A percentile compares a stretch with the other conserved stretches of the same genome.
phyloP scores from a whole-genome alignment of 1,140 invertebrate species.

The Latrodectus geometricus region DNA sequence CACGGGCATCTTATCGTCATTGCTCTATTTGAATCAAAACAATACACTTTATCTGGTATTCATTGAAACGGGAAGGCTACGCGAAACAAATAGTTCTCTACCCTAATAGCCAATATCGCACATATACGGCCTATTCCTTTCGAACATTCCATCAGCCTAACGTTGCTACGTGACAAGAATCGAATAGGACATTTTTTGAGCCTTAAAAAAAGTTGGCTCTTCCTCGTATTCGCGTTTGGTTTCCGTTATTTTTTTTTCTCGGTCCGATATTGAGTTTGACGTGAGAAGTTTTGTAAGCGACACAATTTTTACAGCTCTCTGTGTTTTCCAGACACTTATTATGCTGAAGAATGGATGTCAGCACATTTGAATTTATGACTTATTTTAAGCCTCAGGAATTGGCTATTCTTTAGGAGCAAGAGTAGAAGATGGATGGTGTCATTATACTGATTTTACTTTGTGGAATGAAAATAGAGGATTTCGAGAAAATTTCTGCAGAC shows the following conservation, averaged over 20 bases:
- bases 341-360: slow-evolving; percentile 1
- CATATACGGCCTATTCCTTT: neutral
- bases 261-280: slow-evolving; percentile 7
- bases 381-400: neutral
- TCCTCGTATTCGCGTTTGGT: slow-evolving; percentile 3
- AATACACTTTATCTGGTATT: neutral
- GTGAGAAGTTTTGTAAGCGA: neutral
- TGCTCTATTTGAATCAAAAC: neutral
- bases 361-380: slow-evolving; percentile 16
- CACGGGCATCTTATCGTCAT: no score
- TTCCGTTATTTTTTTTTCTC: slow-evolving; percentile 4
- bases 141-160: slow-evolving; percentile 21
- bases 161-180: slow-evolving; percentile 22
- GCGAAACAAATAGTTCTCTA: neutral
- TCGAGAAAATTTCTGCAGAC: no score
- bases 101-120: slow-evolving; percentile 11
- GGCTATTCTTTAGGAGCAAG: neutral
- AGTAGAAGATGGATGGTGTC: no score
- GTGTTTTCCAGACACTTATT: slow-evolving; percentile 11
- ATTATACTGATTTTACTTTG: no score
- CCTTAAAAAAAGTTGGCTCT: neutral
- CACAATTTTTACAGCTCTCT: neutral
- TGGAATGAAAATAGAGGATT: no score
- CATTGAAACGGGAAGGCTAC: neutral
- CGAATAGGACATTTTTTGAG: slow-evolving; percentile 1